Evolutionary conservation across 2,888 invertebrate species (phyloP).

Genomic region (Oasisia sp.): DNA sequence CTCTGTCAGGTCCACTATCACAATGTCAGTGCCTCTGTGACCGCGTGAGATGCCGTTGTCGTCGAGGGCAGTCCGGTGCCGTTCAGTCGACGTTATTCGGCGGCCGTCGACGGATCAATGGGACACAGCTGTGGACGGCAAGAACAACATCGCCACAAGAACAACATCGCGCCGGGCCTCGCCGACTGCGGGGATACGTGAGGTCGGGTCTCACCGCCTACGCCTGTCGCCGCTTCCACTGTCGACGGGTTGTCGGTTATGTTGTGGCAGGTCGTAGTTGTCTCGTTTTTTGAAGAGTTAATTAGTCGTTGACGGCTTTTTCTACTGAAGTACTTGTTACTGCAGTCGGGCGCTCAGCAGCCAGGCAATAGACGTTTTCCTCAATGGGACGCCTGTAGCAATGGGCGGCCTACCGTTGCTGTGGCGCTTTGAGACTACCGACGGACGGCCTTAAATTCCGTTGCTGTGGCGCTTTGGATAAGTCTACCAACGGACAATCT

Average conservation of each 20-base stretch:
- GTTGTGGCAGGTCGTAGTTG: not conserved
- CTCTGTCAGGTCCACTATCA: not conserved
- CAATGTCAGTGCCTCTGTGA: not conserved
- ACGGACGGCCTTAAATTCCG: too few relatives aligned
- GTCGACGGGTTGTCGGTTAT: not conserved
- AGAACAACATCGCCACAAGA: not conserved
- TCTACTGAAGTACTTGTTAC: too few relatives aligned
- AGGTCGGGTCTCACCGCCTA: not conserved
- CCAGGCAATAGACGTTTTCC: too few relatives aligned
- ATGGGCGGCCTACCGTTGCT: too few relatives aligned
- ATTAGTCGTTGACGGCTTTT: too few relatives aligned
- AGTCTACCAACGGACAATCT: too few relatives aligned
- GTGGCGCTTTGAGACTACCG: too few relatives aligned
- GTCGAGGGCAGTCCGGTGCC: not conserved
- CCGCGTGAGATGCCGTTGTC: not conserved
- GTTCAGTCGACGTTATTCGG: not conserved
- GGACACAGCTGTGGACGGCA: not conserved
- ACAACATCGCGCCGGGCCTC: not conserved
- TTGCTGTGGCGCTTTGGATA: too few relatives aligned
- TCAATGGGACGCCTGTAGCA: too few relatives aligned
- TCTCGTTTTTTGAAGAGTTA: too few relatives aligned
- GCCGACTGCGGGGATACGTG: not conserved
- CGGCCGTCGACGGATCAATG: not conserved
- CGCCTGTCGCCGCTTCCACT: not conserved
- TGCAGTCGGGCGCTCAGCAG: too few relatives aligned